Base-by-base conservation (phyloP, 2,888 invertebrate genomes). In the Oscheius sp. region DNA sequence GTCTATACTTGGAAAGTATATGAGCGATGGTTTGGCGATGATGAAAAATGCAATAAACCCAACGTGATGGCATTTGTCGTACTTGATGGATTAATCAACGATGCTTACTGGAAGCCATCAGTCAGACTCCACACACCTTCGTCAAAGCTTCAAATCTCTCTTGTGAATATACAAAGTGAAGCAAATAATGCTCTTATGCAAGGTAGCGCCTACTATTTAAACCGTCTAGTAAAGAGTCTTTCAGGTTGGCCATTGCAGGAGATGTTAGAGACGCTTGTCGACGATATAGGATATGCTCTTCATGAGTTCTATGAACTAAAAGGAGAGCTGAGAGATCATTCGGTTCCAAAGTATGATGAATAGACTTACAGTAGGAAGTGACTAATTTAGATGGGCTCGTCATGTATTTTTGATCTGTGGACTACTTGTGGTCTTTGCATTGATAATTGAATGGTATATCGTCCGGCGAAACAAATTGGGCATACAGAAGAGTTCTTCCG, bases 121-220 rank as follows among this genome's bases (percentile, higher is more conserved):
- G 82, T 82, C 12, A 63, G 76, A 61, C 57, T 82, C 4, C 78
- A 82, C 70, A 74, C 79, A 39, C 81, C 81, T 81, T 61, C 17
- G 63, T 65, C 72, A 27, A 67, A 75, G 15, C 74, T 84, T 31
- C 67, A 66, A 27, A 69, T 70, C 10, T 46, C 72, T 15, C 67
- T 82, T 8, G 67, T 74, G 23, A 84, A 84, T 75, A 82, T 84
- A 58, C 80, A 84, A 53, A 75, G 74, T 34, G 84, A 84, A 66
- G 74, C 80, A 10, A 78, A 77, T 39, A 84, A 84, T 74, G 78
- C 81, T 25, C 52, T 84, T 10, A 75, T 84, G 42, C 84, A 83
- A 78, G 81, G 81, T 80, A 67, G n/a, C 53, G 2, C 52, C 39
- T 10, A 2, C 8, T n/a, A 12, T 15, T 55, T 55, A 3, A n/a